A percentile compares a stretch with the other conserved stretches of the same genome.
These are phyloP conservation scores for Blastobasis adustella DNA, from an alignment of 2,888 invertebrate genomes.

Conservation along the genomic window DNA sequence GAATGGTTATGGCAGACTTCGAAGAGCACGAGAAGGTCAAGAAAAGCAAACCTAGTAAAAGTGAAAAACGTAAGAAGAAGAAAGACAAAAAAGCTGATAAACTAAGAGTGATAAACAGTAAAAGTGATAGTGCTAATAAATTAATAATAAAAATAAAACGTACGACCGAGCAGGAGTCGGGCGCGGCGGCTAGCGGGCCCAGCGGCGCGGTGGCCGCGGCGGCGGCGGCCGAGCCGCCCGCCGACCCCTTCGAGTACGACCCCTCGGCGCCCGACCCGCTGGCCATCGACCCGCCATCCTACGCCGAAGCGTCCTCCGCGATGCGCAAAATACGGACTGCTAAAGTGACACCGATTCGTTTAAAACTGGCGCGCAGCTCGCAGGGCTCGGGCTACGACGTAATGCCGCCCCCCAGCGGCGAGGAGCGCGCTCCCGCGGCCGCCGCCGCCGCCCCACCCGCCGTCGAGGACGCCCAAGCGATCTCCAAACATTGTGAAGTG, in stretches of 20 bases:
- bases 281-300: slow-evolving; percentile 57
- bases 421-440: slow-evolving; percentile 28
- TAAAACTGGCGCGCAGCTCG: slow-evolving; percentile 88
- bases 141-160: slow-evolving; percentile 84
- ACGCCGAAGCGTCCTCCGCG: slow-evolving; percentile 51
- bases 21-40: slow-evolving; percentile 79
- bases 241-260: slow-evolving; percentile 64
- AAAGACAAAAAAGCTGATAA: slow-evolving; percentile 74
- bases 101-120: slow-evolving; percentile 59
- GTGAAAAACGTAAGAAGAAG: slow-evolving; percentile 64
- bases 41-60: slow-evolving; percentile 46
- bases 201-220: slow-evolving; percentile 33
- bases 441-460: slow-evolving; percentile 36
- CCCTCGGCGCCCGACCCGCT: slow-evolving; percentile 62
- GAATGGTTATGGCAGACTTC: slow-evolving; percentile 89
- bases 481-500: slow-evolving; percentile 90
- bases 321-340: slow-evolving; percentile 77
- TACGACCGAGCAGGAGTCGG: slow-evolving; percentile 47
- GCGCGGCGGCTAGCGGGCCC: slow-evolving; percentile 24
- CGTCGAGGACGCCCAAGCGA: slow-evolving; percentile 43
- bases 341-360: slow-evolving; percentile 85
- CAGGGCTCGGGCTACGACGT: slow-evolving; percentile 83
- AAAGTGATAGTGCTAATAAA: slow-evolving; percentile 80
- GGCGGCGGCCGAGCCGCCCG: slow-evolving; percentile 41
- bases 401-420: slow-evolving; percentile 63